phyloP scores from a whole-genome alignment of 30 jellyfish, hydroid and myxozoan genomes.

The Turritopsis rubra region DNA sequence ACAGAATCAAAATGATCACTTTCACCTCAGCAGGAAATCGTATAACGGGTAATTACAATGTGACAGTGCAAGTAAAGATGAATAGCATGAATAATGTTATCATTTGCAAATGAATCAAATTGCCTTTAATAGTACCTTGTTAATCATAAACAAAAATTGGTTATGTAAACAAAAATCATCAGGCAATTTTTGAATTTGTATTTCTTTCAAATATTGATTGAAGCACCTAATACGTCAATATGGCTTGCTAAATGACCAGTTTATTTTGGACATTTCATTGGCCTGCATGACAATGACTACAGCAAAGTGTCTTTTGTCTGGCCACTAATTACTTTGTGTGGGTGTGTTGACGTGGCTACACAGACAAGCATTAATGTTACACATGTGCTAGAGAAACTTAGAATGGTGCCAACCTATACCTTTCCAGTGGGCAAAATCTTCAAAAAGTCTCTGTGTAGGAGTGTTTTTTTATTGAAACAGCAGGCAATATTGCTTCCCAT shows the following conservation, averaged over 20 bases:
- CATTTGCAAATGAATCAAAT: not conserved
- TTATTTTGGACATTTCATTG: not conserved
- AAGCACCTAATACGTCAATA: too few relatives aligned
- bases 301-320: not conserved
- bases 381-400: not conserved
- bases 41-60: not conserved
- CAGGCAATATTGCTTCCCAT: too few relatives aligned
- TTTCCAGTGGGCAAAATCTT: too few relatives aligned
- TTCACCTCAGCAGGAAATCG: not conserved
- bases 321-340: not conserved
- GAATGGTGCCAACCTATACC: not conserved
- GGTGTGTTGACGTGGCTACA: not conserved
- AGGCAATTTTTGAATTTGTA: too few relatives aligned
- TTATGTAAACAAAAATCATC: too few relatives aligned
- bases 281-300: not conserved
- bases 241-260: too few relatives aligned
- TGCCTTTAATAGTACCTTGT: not conserved
- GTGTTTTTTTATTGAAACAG: too few relatives aligned
- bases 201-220: too few relatives aligned
- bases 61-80: not conserved
- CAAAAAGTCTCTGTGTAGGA: too few relatives aligned
- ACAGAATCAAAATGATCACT: not conserved
- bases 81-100: not conserved
- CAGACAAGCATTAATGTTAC: not conserved
- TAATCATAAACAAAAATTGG: not conserved